phyloP scores from a whole-genome alignment of 2,888 invertebrate species.

The Zootermopsis nevadensis region DNA sequence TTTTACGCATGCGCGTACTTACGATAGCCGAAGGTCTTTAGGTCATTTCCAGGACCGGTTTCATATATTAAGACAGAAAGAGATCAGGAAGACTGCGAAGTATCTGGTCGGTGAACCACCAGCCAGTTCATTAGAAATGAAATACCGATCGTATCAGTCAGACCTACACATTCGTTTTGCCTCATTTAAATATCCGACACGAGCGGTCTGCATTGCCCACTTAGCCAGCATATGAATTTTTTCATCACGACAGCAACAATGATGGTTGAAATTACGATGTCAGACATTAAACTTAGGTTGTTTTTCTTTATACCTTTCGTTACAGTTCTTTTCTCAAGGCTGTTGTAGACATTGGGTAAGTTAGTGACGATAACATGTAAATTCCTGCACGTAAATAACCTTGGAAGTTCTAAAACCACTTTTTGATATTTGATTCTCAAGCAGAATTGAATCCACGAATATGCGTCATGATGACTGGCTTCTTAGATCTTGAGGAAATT shows the following conservation, averaged over 20 bases:
- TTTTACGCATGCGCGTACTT: constrained; percentile 28
- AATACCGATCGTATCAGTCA: background rate
- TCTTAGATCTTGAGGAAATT: too few relatives aligned
- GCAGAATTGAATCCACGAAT: too few relatives aligned
- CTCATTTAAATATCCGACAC: background rate
- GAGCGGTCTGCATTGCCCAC: background rate
- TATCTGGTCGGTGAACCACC: constrained; percentile 18
- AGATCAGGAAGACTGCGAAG: constrained; percentile 8
- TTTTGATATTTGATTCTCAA: background rate
- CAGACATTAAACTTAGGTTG: background rate
- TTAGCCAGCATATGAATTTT: background rate
- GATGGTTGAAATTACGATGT: background rate
- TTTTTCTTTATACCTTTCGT: background rate
- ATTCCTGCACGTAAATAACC: background rate
- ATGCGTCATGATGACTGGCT: too few relatives aligned
- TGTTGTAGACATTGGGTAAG: background rate
- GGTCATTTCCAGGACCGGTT: constrained; percentile 41
- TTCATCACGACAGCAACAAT: background rate
- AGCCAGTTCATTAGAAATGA: constrained; percentile 3
- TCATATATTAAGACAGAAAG: constrained; percentile 4
- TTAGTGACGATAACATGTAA: background rate
- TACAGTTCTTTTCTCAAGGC: background rate
- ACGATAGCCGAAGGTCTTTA: constrained; percentile 18
- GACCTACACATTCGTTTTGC: background rate
- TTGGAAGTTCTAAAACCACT: background rate